Evolutionary conservation across 23 tunicate genomes (phyloP).

Genomic region (Phallusia fumigata): DNA sequence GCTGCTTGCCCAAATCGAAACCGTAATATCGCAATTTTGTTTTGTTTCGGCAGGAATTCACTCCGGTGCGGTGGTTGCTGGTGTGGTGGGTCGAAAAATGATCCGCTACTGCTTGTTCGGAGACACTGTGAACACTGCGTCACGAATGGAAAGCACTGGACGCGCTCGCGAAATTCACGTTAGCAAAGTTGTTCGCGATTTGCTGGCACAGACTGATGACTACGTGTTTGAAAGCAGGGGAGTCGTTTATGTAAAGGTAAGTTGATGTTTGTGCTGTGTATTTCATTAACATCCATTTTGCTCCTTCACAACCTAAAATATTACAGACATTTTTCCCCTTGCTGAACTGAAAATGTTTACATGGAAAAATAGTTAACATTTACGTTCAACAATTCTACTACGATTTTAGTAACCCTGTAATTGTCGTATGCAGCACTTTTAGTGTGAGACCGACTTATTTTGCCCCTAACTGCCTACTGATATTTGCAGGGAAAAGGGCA

Average conservation of each 20-base stretch:
- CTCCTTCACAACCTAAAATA: too few species aligned
- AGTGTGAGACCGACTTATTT: too few species aligned
- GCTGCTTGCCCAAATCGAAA: too few species aligned
- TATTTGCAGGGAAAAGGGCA: conserved; percentile 17
- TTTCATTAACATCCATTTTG: too few species aligned
- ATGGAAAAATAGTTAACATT: too few species aligned
- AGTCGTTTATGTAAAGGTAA: conserved; percentile 43
- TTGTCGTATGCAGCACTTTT: too few species aligned
- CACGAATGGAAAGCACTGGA: conserved; percentile 52
- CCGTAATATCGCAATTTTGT: too few species aligned
- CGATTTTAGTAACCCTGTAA: too few species aligned
- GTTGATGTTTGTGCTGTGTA: neutral
- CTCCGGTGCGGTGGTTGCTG: conserved; percentile 61
- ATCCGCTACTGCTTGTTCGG: conserved; percentile 62
- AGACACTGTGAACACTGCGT: conserved; percentile 69
- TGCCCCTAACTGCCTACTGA: too few species aligned
- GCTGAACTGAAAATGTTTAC: too few species aligned
- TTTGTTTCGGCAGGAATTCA: conserved; percentile 28
- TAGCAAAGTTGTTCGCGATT: conserved; percentile 41
- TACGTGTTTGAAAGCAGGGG: conserved; percentile 37
- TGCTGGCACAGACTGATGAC: conserved; percentile 18
- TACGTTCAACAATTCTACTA: too few species aligned
- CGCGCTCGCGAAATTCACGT: conserved; percentile 41
- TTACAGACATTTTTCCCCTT: too few species aligned
- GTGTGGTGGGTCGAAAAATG: conserved; percentile 67